phyloP scores from a whole-genome alignment of 2,797 vertebrate species.

The Anas capensis region DNA sequence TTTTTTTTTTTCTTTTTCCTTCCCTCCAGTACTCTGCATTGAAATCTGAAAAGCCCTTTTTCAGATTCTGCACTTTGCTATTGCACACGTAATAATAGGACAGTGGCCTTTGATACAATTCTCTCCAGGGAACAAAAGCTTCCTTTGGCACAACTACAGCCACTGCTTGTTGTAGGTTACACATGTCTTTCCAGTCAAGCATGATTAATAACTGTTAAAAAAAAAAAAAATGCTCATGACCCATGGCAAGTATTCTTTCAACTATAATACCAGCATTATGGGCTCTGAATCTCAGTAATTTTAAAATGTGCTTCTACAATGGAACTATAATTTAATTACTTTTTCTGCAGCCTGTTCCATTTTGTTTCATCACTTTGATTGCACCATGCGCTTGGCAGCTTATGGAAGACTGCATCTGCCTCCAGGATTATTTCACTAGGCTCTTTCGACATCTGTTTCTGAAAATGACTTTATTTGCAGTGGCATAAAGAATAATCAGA shows the following conservation, averaged over 20 bases:
- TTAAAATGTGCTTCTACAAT: constrained; percentile 76
- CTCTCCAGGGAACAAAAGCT: constrained; percentile 74
- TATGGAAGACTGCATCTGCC: constrained; percentile 71
- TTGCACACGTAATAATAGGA: constrained; percentile 67
- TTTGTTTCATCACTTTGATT: constrained; percentile 77
- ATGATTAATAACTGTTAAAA: constrained; percentile 76
- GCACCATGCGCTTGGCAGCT: constrained; percentile 63
- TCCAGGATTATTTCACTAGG: constrained; percentile 73
- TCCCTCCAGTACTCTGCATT: constrained; percentile 38
- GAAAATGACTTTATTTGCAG: constrained; percentile 76
- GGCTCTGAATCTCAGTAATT: constrained; percentile 72
- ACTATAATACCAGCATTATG: constrained; percentile 74
- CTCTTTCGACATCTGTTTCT: constrained; percentile 74
- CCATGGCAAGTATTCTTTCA: constrained; percentile 77
- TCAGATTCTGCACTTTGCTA: constrained; percentile 56
- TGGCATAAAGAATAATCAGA: constrained; percentile 74
- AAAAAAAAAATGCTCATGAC: constrained; percentile 65
- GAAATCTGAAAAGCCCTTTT: constrained; percentile 65
- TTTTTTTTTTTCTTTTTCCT: constrained; percentile 56
- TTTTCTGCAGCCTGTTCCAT: constrained; percentile 74
- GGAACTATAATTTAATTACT: constrained; percentile 77
- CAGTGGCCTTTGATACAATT: constrained; percentile 76
- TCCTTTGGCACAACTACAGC: constrained; percentile 73
- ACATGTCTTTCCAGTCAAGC: constrained; percentile 77
- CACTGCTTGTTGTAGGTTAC: constrained; percentile 73